Conservation (phyloP, 2,888 invertebrate genomes). For the Sphinx pinastri region DNA sequence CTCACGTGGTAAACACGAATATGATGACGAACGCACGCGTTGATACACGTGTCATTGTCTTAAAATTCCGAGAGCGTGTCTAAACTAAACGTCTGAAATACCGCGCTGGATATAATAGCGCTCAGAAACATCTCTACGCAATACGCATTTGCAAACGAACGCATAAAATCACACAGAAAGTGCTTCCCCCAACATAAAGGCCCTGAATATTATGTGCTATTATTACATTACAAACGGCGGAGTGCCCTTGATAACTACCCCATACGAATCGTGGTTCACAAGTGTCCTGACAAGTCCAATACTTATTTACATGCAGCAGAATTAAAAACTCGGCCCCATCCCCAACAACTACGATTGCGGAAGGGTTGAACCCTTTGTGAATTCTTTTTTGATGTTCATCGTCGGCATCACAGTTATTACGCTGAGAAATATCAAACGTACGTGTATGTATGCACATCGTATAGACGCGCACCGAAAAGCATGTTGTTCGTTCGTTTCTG, state of each 20-base stretch:
- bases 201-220: constrained; percentile 71
- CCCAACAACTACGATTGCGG: constrained; percentile 61
- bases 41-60: constrained; percentile 9
- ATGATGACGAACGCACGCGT: constrained; percentile 1
- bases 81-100: constrained; percentile 9
- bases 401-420: constrained; percentile 64
- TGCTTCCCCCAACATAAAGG: constrained; percentile 61
- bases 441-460: constrained; percentile 51
- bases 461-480: constrained; percentile 10
- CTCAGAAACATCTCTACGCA: constrained; percentile 16
- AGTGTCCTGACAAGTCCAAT: constrained; percentile 81
- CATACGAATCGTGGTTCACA: constrained; percentile 72
- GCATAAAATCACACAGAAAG: constrained; percentile 45
- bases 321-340: constrained; percentile 80
- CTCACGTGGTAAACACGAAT: constrained; percentile 30
- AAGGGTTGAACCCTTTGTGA: constrained; percentile 82
- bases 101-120: constrained; percentile 20
- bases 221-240: constrained; percentile 76
- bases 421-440: constrained; percentile 65
- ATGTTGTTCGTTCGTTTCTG: constrained; percentile 32
- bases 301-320: constrained; percentile 80
- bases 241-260: constrained; percentile 81
- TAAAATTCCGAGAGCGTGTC: background rate
- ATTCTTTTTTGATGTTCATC: constrained; percentile 60
- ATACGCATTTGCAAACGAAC: constrained; percentile 25